phyloP scores from a whole-genome alignment of 2,797 vertebrate genomes.

The Salarias fasciatus region DNA sequence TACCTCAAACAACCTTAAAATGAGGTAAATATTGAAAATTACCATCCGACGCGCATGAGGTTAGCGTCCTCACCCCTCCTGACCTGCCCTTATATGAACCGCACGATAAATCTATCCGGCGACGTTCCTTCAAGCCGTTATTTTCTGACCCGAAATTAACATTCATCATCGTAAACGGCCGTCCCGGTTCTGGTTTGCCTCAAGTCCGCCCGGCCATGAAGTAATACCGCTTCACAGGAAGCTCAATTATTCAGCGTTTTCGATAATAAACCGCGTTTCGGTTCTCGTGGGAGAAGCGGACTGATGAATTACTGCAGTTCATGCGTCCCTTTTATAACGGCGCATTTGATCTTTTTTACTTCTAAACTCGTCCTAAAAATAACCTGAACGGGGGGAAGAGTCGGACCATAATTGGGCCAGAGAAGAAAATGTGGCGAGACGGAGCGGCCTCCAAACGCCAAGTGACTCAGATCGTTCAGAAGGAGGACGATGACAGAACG shows the following conservation, averaged over 20 bases:
- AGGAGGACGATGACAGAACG: too few species aligned
- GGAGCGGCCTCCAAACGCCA: too few species aligned
- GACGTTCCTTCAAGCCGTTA: too few species aligned
- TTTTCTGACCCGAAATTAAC: too few species aligned
- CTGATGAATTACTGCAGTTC: not conserved
- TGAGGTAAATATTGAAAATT: not conserved
- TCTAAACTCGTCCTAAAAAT: too few species aligned
- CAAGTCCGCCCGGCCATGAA: not conserved
- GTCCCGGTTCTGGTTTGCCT: not conserved
- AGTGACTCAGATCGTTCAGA: too few species aligned
- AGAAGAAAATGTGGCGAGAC: too few species aligned
- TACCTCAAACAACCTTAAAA: constrained; percentile 9
- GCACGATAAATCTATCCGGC: not conserved
- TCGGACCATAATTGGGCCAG: too few species aligned
- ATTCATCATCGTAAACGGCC: too few species aligned
- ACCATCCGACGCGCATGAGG: constrained; percentile 3
- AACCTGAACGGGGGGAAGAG: too few species aligned
- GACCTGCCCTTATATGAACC: not conserved
- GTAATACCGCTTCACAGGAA: not conserved
- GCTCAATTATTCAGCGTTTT: too few species aligned
- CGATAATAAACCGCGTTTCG: not conserved
- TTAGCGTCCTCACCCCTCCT: not conserved
- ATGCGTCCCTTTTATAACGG: not conserved
- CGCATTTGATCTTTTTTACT: too few species aligned
- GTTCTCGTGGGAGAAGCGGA: not conserved